Conservation (phyloP, 1,140 invertebrate species). For the Drosophila quadrilineata region DNA sequence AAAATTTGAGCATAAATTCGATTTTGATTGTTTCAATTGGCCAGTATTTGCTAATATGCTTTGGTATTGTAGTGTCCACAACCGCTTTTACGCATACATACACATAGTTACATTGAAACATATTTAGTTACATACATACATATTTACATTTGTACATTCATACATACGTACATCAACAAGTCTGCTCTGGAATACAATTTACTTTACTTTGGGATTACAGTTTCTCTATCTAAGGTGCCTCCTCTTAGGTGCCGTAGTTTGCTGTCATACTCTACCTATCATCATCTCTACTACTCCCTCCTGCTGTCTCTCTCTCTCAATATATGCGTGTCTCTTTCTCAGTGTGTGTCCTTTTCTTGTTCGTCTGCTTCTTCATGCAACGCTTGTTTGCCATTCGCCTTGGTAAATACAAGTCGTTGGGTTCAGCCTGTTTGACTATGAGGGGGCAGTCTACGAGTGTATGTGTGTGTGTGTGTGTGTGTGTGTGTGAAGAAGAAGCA, state of each 20-base stretch:
- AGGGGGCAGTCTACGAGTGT: too few species aligned
- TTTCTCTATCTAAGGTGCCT: conserved; percentile 9
- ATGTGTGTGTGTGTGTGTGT: too few species aligned
- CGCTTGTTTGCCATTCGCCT: conserved; percentile 71
- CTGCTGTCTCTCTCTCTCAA: conserved; percentile 7
- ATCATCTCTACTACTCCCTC: background rate
- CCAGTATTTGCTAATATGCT: conserved; percentile 1
- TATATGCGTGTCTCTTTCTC: conserved; percentile 33
- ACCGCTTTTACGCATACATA: conserved; percentile 4
- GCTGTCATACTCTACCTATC: background rate
- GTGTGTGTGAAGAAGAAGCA: too few species aligned
- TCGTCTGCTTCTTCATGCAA: conserved; percentile 30
- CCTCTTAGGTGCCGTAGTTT: background rate
- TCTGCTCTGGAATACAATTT: conserved; percentile 74
- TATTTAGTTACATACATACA: conserved; percentile 2
- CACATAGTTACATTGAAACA: too few species aligned
- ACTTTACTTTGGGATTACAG: conserved; percentile 71
- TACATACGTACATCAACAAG: conserved; percentile 63
- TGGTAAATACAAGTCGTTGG: conserved; percentile 69
- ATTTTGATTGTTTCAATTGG: background rate
- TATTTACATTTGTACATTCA: background rate
- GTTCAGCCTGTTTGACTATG: conserved; percentile 13
- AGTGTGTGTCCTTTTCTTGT: conserved; percentile 17
- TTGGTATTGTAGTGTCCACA: conserved; percentile 8
- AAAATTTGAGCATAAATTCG: too few species aligned